Conservation (phyloP, 2,797 vertebrate species). For the Spizella passerina region DNA sequence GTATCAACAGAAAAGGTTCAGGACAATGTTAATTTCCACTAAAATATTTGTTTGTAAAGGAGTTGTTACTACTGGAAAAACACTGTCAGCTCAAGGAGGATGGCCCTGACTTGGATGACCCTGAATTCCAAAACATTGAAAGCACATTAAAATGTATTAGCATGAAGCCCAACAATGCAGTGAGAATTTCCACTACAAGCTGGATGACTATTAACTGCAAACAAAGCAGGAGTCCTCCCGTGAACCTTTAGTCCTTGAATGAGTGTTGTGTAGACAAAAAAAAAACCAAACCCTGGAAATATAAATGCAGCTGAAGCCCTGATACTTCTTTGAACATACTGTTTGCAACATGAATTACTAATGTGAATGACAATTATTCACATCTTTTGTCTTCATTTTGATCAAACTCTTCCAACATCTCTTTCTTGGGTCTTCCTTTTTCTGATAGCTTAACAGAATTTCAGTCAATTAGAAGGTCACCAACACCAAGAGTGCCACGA, state of each 20-base stretch:
- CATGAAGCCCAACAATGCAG: background rate
- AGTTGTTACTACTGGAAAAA: background rate
- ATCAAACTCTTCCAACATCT: background rate
- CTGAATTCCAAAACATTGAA: background rate
- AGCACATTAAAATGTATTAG: conserved; percentile 6
- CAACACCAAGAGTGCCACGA: background rate
- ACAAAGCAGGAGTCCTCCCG: background rate
- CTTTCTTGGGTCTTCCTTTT: background rate
- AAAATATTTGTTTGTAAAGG: background rate
- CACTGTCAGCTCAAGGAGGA: background rate
- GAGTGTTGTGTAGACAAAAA: background rate
- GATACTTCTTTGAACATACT: background rate
- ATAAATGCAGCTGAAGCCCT: background rate
- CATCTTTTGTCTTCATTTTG: background rate
- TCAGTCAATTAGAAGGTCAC: background rate
- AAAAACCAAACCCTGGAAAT: background rate
- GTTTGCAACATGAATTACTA: background rate
- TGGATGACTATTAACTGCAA: background rate
- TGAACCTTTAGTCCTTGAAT: background rate
- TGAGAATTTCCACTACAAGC: background rate
- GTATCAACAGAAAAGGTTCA: background rate
- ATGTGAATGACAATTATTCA: background rate
- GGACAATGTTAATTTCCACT: background rate
- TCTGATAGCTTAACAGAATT: background rate
- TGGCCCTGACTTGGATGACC: background rate